Evolutionary conservation across 2,797 vertebrate genomes (phyloP), one percentile per base, ranked within the genome.

Genomic region (Argya squamiceps): DNA sequence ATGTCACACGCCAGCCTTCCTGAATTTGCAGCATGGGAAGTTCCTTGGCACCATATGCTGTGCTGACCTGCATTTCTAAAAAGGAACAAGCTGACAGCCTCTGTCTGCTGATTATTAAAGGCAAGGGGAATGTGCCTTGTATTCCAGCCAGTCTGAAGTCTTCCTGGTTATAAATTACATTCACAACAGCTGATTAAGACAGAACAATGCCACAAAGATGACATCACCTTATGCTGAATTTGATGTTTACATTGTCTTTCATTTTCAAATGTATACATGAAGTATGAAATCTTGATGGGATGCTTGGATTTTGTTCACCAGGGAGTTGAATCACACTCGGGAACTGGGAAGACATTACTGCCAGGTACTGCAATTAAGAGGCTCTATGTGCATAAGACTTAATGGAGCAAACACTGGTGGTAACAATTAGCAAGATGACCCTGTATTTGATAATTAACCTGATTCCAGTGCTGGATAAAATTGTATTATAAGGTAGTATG

Each of bases 51-150:
- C 85, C 93, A 59, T 79, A 77, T 39, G 75, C 65, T 88, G 41
- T 41, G 62, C 58, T 93, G 93, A 88, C 93, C 87, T 75, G 79
- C 43, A 26, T 84, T 94, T 78, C 62, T 88, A 78, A 89, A 87
- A 67, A 16, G 18, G 22, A 80, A 55, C 39, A 74, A 78, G 46
- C 39, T 47, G 81, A 71, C 58, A 81, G 68, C 39, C 58, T 70
- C 37, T 91, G 68, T 65, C 84, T 77, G 86, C 56, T 83, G 60
- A 70, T 89, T 85, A 85, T 89, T 93, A 93, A 77, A 83, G 30
- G 43, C 43, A 80, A 86, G 30, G 30, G 44, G 43, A 88, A 71
- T 0, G 0, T 19, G 69, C 24, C 46, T 88, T 5, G 2, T 60
- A 47, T 58, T 83, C 60, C 30, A 83, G 32, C 11, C 58, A 94